phyloP scores from a whole-genome alignment of 2,888 invertebrate species.

The Zaprionus lineosus region DNA sequence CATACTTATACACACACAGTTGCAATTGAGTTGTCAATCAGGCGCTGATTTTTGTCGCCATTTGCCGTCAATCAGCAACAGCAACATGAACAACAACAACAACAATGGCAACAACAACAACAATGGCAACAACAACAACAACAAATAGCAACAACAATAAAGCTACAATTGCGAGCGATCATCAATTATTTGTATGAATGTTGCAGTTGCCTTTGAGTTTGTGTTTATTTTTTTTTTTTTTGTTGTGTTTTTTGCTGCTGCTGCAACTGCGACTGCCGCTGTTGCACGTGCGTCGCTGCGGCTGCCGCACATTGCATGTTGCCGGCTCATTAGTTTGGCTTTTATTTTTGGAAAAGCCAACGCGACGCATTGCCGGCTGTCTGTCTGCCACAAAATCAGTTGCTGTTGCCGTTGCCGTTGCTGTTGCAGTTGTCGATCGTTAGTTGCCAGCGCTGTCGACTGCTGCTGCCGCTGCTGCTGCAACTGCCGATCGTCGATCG shows the following conservation, averaged over 20 bases:
- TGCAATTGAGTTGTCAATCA: slow-evolving; percentile 78
- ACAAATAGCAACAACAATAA: slow-evolving; percentile 33
- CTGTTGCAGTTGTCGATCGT: slow-evolving; percentile 69
- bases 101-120: slow-evolving; percentile 34
- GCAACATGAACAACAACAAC: slow-evolving; percentile 11
- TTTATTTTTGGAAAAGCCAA: slow-evolving; percentile 79
- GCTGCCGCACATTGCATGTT: slow-evolving; percentile 74
- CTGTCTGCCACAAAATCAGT: slow-evolving; percentile 60
- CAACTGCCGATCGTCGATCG: slow-evolving; percentile 21
- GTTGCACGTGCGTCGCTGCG: slow-evolving; percentile 65
- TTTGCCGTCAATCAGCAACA: slow-evolving; percentile 68
- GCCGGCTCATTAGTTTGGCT: slow-evolving; percentile 78
- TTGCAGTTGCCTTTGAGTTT: too few species aligned
- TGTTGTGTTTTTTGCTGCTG: slow-evolving; percentile 16
- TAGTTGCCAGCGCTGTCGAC: slow-evolving; percentile 62
- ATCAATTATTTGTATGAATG: slow-evolving; percentile 71
- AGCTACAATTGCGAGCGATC: slow-evolving; percentile 64
- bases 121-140: slow-evolving; percentile 9
- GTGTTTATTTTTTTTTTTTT: slow-evolving; percentile 13
- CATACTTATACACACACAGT: slow-evolving; percentile 32
- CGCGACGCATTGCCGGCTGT: slow-evolving; percentile 75
- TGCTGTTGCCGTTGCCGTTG: slow-evolving; percentile 24
- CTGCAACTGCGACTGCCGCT: too few species aligned
- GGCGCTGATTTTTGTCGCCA: slow-evolving; percentile 73
- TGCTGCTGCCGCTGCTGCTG: slow-evolving; percentile 28